phyloP scores from a whole-genome alignment of 1,140 invertebrate species.

The Goniozus legneri region DNA sequence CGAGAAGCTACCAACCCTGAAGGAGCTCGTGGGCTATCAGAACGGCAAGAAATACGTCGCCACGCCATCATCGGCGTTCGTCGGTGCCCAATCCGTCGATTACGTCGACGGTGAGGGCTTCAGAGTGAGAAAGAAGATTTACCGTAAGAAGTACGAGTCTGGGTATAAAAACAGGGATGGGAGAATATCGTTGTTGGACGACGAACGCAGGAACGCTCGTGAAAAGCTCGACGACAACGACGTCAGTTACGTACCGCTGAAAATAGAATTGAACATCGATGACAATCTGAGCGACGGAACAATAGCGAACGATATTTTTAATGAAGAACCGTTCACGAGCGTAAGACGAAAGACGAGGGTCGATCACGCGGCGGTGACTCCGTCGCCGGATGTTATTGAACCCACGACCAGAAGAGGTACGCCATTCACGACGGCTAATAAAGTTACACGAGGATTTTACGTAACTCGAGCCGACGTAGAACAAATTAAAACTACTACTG shows the following conservation, averaged over 20 bases:
- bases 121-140: neutral
- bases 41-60: constrained; percentile 1
- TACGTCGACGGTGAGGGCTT: neutral
- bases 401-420: constrained; percentile 25
- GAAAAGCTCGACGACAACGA: neutral
- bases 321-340: neutral
- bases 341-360: constrained; percentile 5
- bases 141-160: neutral
- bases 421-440: constrained; percentile 4
- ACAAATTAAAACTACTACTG: no score
- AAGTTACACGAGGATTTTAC: constrained; percentile 30
- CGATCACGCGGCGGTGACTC: constrained; percentile 3
- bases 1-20: constrained; percentile 37
- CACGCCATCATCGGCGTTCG: constrained; percentile 11
- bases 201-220: neutral
- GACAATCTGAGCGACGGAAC: constrained; percentile 16
- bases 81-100: neutral
- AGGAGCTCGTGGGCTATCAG: constrained; percentile 34
- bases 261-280: neutral
- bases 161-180: no score
- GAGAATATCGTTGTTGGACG: neutral
- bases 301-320: neutral
- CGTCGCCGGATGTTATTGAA: neutral
- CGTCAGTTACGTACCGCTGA: neutral
- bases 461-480: constrained; percentile 25